Evolutionary conservation across 2,797 vertebrate species (phyloP), one percentile per base, ranked within the genome.

Genomic region (Neopelma chrysocephalum): DNA sequence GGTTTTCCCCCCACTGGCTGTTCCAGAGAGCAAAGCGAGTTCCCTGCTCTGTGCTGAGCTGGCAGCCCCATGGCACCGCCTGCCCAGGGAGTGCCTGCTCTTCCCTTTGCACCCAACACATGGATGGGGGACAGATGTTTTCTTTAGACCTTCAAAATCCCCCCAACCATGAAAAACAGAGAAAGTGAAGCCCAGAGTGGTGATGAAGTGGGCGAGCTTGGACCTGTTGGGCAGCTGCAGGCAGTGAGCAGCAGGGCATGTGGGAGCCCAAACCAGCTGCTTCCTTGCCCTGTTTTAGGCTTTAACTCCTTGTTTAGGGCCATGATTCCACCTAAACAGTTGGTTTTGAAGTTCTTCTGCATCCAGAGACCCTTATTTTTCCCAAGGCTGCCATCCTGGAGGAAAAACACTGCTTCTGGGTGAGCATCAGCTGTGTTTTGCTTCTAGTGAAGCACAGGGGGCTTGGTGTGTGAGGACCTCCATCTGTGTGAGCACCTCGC

Each of bases 401-500:
- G 45, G n/a, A 79, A 64, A 78, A 77, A 26, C 1, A 4, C 19
- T 69, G 7, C 50, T 64, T 70, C 32, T 43, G 16, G 36, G 25
- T 17, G 57, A 87, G 31, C 26, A 9, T 22, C 0, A 0, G 15
- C 36, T 57, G 31, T 2, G 0, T 68, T 93, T 89, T 65, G 12
- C 50, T 78, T 56, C 57, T 15, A 27, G 32, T 23, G 15, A 12
- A 71, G 48, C 1, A 4, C 0, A 0, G 0, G 3, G 1, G 4
- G 19, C 32, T 92, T 7, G 0, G 11, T 43, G 29, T 53, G 13
- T 1, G 9, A 77, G 64, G 22, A 17, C 42, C 34, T 75, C 1
- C 1, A 20, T 38, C 42, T 81, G 61, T 62, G 9, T 62, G 10
- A 72, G 64, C n/a, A 31, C 43, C 57, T 81, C 0, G 0, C 11